These are phyloP conservation scores for Ornithorhynchus anatinus DNA, from an alignment of 2,113 vertebrate genomes.

Conservation along the genomic window DNA sequence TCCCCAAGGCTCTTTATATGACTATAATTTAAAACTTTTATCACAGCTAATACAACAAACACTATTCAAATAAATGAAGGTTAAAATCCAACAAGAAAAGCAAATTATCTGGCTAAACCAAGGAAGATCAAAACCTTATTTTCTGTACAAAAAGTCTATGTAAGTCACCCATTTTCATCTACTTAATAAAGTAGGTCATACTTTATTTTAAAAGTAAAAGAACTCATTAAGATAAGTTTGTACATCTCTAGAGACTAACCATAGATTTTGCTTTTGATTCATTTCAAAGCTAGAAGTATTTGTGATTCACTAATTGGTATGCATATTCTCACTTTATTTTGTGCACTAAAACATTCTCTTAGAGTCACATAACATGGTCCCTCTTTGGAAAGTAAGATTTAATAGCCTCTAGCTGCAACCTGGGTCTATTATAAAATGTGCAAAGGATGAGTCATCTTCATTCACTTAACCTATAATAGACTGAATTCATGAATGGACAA, in stretches of 20 bases:
- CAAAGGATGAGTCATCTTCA: constrained; percentile 66
- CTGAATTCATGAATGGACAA: constrained; percentile 71
- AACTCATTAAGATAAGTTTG: constrained; percentile 30
- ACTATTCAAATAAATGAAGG: too few species aligned
- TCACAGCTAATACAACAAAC: too few species aligned
- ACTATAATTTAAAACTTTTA: too few species aligned
- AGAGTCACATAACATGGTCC: constrained; percentile 59
- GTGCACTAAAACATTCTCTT: constrained; percentile 57
- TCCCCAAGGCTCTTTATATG: too few species aligned
- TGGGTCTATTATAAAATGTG: constrained; percentile 57
- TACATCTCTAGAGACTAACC: constrained; percentile 28
- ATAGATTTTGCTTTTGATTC: constrained; percentile 51
- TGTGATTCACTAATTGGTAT: constrained; percentile 66
- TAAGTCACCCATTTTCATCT: too few species aligned
- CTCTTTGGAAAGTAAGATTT: constrained; percentile 67
- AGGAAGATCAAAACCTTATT: background rate
- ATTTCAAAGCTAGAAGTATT: constrained; percentile 59
- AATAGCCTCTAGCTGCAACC: constrained; percentile 64
- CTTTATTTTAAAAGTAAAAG: constrained; percentile 30
- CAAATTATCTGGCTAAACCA: background rate
- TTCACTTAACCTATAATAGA: constrained; percentile 55
- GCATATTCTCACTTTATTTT: constrained; percentile 58
- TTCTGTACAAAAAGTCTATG: background rate
- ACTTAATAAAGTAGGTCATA: constrained; percentile 11
- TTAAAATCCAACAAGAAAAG: background rate